Evolutionary conservation across 2,113 vertebrate species (phyloP).

Genomic region (Equus quagga): DNA sequence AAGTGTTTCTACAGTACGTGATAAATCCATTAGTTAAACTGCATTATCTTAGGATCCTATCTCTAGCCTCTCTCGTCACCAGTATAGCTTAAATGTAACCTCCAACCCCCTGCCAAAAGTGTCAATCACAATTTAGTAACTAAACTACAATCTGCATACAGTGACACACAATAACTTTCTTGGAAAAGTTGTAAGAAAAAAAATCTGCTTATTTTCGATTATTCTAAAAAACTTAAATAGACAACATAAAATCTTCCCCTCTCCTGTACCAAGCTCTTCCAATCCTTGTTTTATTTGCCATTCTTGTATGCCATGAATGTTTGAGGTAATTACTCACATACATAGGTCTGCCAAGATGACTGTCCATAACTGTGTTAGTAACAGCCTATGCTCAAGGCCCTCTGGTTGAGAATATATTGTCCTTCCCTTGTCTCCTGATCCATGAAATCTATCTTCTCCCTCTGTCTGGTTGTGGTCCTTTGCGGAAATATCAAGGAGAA

Average conservation of each 20-base stretch:
- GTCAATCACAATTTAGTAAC: not conserved
- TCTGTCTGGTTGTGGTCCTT: not conserved
- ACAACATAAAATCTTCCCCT: not conserved
- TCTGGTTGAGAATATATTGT: not conserved
- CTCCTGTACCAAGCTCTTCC: not conserved
- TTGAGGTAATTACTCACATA: not conserved
- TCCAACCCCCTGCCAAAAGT: not conserved
- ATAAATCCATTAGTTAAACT: constrained; percentile 42
- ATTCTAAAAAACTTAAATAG: not conserved
- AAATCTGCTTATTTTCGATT: not conserved
- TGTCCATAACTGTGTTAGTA: not conserved
- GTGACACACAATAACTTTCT: not conserved
- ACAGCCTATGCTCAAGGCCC: not conserved
- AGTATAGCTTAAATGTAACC: constrained; percentile 29
- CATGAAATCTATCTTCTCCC: not conserved
- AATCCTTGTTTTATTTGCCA: not conserved
- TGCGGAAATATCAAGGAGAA: not conserved
- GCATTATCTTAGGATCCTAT: constrained; percentile 14
- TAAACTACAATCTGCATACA: not conserved
- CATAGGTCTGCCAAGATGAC: not conserved
- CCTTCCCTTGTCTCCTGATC: not conserved
- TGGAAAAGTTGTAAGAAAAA: not conserved
- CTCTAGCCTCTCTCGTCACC: not conserved
- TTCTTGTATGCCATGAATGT: not conserved
- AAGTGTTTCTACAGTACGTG: not conserved